phyloP scores from a whole-genome alignment of 2,113 vertebrate species.

The Spilogale gracilis region DNA sequence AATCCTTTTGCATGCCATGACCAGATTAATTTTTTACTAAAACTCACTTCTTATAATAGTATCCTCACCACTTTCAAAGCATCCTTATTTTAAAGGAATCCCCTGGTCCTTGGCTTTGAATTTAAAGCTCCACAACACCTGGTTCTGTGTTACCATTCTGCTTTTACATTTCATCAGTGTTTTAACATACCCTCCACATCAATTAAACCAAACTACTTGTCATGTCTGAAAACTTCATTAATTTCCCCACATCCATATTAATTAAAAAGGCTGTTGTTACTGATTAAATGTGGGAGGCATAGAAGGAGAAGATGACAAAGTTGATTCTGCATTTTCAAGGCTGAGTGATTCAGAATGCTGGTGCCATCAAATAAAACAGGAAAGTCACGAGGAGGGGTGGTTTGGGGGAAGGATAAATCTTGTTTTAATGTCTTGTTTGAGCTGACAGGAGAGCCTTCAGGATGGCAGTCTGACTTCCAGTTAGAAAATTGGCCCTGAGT shows the following conservation, averaged over 20 bases:
- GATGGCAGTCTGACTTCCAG: not conserved
- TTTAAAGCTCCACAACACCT: not conserved
- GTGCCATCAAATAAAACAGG: constrained; percentile 4
- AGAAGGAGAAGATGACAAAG: constrained; percentile 59
- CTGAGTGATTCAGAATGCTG: constrained; percentile 56
- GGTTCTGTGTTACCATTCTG: not conserved
- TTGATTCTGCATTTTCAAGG: constrained; percentile 59
- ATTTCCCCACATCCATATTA: constrained; percentile 67
- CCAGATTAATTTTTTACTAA: not conserved
- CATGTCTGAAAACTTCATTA: constrained; percentile 74
- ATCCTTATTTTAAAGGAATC: not conserved
- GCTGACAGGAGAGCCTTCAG: not conserved
- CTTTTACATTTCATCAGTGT: not conserved
- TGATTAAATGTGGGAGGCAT: constrained; percentile 71
- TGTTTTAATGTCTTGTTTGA: not conserved
- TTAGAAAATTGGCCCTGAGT: not conserved
- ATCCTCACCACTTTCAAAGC: not conserved
- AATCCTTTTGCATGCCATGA: not conserved
- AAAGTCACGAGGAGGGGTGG: not conserved
- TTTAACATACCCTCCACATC: constrained; percentile 24
- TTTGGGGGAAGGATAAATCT: not conserved
- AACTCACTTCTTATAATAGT: not conserved
- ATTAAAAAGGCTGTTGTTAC: constrained; percentile 72
- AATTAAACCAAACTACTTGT: constrained; percentile 61
- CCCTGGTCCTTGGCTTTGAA: not conserved